These are phyloP conservation scores for Globodera ellingtonae DNA, from an alignment of 1,140 invertebrate species.

Conservation along the genomic window DNA sequence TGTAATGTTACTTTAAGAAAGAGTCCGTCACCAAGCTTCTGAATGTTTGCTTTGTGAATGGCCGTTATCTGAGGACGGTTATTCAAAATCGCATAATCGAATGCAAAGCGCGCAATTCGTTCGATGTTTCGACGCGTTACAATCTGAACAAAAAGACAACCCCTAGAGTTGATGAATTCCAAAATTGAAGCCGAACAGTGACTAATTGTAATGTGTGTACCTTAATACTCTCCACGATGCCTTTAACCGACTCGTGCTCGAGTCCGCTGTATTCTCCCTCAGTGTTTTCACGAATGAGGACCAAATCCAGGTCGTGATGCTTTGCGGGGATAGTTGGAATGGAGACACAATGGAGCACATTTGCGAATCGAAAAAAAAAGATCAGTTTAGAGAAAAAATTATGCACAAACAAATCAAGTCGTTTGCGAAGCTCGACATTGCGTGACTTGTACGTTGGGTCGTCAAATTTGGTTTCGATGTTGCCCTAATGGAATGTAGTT, in stretches of 20 bases:
- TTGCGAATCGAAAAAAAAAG: constrained; percentile 77
- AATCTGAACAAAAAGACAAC: constrained; percentile 68
- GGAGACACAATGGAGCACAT: constrained; percentile 91
- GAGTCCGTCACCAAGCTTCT: constrained; percentile 63
- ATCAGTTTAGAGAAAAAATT: constrained; percentile 66
- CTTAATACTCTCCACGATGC: constrained; percentile 95
- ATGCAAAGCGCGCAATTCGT: constrained; percentile 89
- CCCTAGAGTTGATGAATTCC: not conserved
- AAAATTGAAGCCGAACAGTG: not conserved
- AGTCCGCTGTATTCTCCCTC: constrained; percentile 80
- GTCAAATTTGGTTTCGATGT: constrained; percentile 65
- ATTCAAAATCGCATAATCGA: constrained; percentile 86
- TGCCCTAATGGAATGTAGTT: constrained; percentile 49
- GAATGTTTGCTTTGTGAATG: constrained; percentile 97
- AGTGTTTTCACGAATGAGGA: constrained; percentile 77
- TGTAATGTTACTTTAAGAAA: constrained; percentile 52
- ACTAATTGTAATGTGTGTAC: constrained; percentile 44
- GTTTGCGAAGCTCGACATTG: constrained; percentile 58
- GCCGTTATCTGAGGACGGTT: constrained; percentile 90
- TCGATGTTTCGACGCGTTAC: constrained; percentile 90
- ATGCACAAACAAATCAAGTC: constrained; percentile 48
- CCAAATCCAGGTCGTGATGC: constrained; percentile 86
- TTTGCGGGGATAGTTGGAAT: constrained; percentile 82
- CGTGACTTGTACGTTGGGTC: constrained; percentile 59
- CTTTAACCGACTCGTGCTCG: constrained; percentile 90